These are phyloP conservation scores for Eueides isabella DNA, from an alignment of 1,140 invertebrate genomes.

Conservation along the genomic window DNA sequence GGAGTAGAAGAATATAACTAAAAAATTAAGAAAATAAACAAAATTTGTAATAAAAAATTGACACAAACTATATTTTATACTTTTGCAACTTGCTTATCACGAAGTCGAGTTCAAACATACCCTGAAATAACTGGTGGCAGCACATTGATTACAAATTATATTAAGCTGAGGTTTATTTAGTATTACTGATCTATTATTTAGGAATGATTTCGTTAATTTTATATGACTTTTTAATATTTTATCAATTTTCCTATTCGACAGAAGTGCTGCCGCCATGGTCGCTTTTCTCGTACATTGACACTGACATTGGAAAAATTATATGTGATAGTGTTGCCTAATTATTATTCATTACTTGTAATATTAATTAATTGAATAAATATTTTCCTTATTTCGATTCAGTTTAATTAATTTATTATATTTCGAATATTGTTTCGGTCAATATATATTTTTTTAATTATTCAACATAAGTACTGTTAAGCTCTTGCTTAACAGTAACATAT, in stretches of 20 bases:
- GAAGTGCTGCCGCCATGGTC: conserved; percentile 70
- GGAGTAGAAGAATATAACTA: conserved; percentile 65
- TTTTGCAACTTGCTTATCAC: conserved; percentile 4
- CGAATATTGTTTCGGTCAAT: too few relatives aligned
- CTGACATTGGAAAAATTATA: conserved; percentile 19
- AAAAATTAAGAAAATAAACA: conserved; percentile 32
- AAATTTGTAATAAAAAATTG: neutral
- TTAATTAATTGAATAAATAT: neutral
- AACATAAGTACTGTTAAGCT: too few relatives aligned
- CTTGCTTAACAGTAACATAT: too few relatives aligned
- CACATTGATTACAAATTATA: conserved; percentile 67
- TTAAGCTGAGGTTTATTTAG: conserved; percentile 63
- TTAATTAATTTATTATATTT: too few relatives aligned
- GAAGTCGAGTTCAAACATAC: conserved; percentile 45
- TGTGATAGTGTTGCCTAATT: neutral
- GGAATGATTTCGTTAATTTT: conserved; percentile 59
- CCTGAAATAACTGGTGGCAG: conserved; percentile 61
- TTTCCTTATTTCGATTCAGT: too few relatives aligned
- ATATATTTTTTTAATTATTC: too few relatives aligned
- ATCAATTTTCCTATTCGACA: conserved; percentile 67
- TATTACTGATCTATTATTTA: conserved; percentile 52
- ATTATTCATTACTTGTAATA: too few relatives aligned
- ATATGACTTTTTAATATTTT: conserved; percentile 67
- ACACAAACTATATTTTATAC: neutral
- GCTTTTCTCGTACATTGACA: conserved; percentile 28